A percentile compares a stretch with the other conserved stretches of the same genome.
Conservation (phyloP, 1,140 invertebrate genomes). For the Brachionus paranguensis region DNA sequence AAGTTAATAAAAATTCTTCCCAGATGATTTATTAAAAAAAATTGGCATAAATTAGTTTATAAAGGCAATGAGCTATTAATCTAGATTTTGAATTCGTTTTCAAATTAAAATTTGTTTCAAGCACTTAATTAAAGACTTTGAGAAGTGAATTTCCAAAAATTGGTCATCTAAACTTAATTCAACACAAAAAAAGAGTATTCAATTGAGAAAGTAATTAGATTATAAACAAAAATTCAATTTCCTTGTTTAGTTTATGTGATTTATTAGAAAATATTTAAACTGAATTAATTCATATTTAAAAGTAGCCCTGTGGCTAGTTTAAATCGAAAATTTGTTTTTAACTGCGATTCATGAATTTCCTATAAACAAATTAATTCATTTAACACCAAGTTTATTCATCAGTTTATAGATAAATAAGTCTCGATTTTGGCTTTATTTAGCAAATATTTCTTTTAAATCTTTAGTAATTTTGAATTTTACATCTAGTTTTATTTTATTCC, state of each 20-base stretch:
- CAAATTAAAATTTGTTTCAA: neutral
- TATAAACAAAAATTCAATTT: neutral
- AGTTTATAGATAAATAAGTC: neutral
- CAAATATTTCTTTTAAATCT: neutral
- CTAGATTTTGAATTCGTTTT: neutral
- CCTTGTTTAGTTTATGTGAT: neutral
- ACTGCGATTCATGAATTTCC: neutral
- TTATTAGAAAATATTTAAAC: neutral
- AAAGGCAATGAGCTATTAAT: neutral
- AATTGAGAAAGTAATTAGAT: neutral
- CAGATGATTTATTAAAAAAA: neutral
- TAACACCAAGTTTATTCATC: neutral
- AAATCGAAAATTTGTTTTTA: neutral
- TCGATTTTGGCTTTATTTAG: neutral
- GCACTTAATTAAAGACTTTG: neutral
- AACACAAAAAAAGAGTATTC: neutral
- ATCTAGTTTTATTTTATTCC: neutral
- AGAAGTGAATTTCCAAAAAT: neutral
- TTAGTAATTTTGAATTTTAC: neutral
- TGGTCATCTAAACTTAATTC: neutral
- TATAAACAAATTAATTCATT: neutral
- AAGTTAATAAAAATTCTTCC: neutral
- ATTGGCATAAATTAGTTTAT: neutral
- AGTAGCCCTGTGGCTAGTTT: neutral
- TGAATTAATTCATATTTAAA: neutral